Percentiles rank a stretch among this genome's conserved stretches.
These are phyloP conservation scores for Pangasius larnaudii DNA, from an alignment of 2,797 vertebrate species.

Conservation along the genomic window DNA sequence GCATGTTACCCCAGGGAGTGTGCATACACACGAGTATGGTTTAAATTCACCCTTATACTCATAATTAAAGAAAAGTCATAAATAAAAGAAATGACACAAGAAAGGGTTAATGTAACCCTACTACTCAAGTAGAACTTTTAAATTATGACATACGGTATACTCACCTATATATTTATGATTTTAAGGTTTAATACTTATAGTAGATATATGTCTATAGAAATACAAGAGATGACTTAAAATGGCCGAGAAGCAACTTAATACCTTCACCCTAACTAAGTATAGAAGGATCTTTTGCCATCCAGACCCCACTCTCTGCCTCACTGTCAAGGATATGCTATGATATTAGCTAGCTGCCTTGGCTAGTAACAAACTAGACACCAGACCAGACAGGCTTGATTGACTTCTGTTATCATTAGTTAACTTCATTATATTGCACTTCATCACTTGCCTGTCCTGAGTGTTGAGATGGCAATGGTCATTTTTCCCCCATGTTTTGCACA, in stretches of 20 bases:
- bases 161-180: not conserved
- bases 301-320: not conserved
- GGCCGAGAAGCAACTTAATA: not conserved
- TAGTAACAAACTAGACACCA: not conserved
- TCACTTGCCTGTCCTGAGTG: not conserved
- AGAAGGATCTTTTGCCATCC: not conserved
- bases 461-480: not conserved
- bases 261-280: not conserved
- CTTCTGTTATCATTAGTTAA: not conserved
- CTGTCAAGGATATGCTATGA: not conserved
- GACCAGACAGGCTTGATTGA: not conserved
- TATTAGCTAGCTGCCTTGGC: not conserved
- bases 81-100: not conserved
- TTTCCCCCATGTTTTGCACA: not conserved
- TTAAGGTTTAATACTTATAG: not conserved
- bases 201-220: not conserved
- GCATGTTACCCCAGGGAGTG: not conserved
- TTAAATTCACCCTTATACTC: not conserved
- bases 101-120: not conserved
- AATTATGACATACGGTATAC: not conserved
- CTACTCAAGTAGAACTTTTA: not conserved
- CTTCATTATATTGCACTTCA: too few relatives aligned
- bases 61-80: not conserved
- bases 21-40: not conserved
- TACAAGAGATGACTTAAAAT: not conserved